phyloP scores from a whole-genome alignment of 92 coral and sea anemone species.

The Heteractis magnifica region DNA sequence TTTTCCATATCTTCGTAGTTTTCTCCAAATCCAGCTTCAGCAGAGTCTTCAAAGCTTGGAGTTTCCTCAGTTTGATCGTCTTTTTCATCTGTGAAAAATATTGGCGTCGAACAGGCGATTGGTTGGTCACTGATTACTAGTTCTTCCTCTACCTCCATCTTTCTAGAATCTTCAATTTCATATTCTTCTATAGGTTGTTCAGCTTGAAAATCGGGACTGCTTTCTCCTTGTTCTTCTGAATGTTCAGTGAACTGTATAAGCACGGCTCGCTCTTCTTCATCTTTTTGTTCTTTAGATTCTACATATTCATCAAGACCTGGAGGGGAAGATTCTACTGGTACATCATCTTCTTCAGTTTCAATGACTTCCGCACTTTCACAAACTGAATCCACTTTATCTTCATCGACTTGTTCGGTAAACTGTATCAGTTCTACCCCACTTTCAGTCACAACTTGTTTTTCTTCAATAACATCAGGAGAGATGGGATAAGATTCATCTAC shows the following conservation, averaged over 20 bases:
- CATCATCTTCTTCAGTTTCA: not conserved
- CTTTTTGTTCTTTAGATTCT: conserved; percentile 22
- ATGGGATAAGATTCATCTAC: not conserved
- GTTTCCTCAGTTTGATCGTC: conserved; percentile 20
- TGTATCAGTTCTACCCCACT: conserved; percentile 21
- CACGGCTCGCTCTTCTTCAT: conserved; percentile 26
- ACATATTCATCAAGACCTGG: conserved; percentile 4
- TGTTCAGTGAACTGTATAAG: conserved; percentile 26
- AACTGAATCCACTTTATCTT: not conserved
- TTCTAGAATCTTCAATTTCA: not conserved
- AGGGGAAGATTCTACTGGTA: conserved; percentile 3
- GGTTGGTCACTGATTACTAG: conserved; percentile 19
- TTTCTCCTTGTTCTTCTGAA: not conserved
- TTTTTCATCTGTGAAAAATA: conserved; percentile 18
- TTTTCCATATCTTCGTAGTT: conserved; percentile 46
- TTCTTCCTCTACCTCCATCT: conserved; percentile 7
- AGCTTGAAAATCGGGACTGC: not conserved
- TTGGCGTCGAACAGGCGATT: conserved; percentile 44
- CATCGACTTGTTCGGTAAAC: conserved; percentile 33
- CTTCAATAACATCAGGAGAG: conserved; percentile 6
- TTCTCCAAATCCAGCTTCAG: conserved; percentile 51
- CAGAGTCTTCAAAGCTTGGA: conserved; percentile 34
- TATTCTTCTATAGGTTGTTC: not conserved
- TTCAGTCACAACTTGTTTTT: not conserved
- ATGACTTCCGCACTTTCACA: no score